Percentiles rank a stretch among this genome's conserved stretches.
These are phyloP conservation scores for Collichthys lucidus DNA, from an alignment of 2,113 vertebrate species.

Conservation along the genomic window DNA sequence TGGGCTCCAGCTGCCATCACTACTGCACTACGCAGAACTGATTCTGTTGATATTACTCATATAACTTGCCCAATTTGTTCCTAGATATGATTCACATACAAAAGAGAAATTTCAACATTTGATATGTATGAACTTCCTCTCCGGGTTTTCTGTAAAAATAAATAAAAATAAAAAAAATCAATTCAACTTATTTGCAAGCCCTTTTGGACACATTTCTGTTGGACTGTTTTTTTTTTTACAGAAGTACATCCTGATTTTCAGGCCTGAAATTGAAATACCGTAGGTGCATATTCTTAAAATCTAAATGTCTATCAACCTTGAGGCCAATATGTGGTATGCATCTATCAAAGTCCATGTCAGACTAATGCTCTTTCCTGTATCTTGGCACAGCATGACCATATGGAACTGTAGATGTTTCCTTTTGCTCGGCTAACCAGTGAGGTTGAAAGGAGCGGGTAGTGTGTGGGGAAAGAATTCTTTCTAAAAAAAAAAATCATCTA, in stretches of 20 bases:
- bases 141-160: background rate
- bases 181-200: constrained; percentile 54
- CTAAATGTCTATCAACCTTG: constrained; percentile 47
- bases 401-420: constrained; percentile 57
- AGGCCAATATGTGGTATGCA: constrained; percentile 42
- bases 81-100: constrained; percentile 52
- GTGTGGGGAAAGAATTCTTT: constrained; percentile 33
- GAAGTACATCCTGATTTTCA: constrained; percentile 6
- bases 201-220: constrained; percentile 6
- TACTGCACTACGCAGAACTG: constrained; percentile 53
- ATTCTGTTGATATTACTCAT: constrained; percentile 72
- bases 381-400: constrained; percentile 71
- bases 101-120: constrained; percentile 60
- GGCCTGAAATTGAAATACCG: constrained; percentile 34
- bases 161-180: constrained; percentile 35
- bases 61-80: constrained; percentile 73
- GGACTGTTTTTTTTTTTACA: background rate
- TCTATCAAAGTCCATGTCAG: constrained; percentile 56
- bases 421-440: constrained; percentile 67
- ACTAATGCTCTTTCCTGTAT: constrained; percentile 51
- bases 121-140: constrained; percentile 42
- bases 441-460: constrained; percentile 48
- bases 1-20: constrained; percentile 71
- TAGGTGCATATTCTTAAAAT: constrained; percentile 10
- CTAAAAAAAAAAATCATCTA: constrained; percentile 48